phyloP scores from a whole-genome alignment of 92 coral and sea anemone species.

The Porites evermanni region DNA sequence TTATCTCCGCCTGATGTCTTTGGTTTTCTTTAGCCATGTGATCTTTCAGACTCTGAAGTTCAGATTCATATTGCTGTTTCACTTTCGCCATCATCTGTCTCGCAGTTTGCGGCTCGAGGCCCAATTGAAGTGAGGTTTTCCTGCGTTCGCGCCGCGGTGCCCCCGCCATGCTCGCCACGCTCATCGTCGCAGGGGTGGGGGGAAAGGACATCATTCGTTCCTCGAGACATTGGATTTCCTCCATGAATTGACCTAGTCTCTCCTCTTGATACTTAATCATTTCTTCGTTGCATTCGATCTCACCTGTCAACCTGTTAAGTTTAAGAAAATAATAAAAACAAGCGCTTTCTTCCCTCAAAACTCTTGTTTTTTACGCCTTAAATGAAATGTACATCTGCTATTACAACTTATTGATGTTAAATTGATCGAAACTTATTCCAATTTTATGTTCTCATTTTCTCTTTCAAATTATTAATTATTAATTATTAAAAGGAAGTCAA shows the following conservation, averaged over 20 bases:
- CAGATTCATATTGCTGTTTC: constrained; percentile 86
- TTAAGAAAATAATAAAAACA: not conserved
- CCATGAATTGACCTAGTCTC: constrained; percentile 83
- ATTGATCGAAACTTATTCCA: too few relatives aligned
- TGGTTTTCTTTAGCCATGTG: constrained; percentile 80
- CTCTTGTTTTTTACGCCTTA: not conserved
- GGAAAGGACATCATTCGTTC: constrained; percentile 72
- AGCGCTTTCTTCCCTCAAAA: not conserved
- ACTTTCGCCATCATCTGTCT: constrained; percentile 96
- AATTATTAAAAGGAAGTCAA: too few relatives aligned
- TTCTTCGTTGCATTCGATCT: constrained; percentile 95
- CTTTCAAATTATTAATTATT: too few relatives aligned
- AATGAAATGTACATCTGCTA: not conserved
- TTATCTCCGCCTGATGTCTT: constrained; percentile 83
- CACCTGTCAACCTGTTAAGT: constrained; percentile 56
- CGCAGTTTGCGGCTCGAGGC: constrained; percentile 84
- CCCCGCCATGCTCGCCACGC: constrained; percentile 83
- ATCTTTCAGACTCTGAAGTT: constrained; percentile 85
- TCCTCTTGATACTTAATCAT: constrained; percentile 97
- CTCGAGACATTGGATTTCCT: constrained; percentile 80
- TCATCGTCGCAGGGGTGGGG: constrained; percentile 80
- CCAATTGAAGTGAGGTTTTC: constrained; percentile 65
- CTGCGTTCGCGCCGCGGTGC: constrained; percentile 70
- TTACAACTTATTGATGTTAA: not conserved
- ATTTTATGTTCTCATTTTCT: too few relatives aligned